Evolutionary conservation across 2,888 invertebrate genomes (phyloP), one percentile per base, ranked within the genome.

Genomic region (Mesorhabditis sp.): DNA sequence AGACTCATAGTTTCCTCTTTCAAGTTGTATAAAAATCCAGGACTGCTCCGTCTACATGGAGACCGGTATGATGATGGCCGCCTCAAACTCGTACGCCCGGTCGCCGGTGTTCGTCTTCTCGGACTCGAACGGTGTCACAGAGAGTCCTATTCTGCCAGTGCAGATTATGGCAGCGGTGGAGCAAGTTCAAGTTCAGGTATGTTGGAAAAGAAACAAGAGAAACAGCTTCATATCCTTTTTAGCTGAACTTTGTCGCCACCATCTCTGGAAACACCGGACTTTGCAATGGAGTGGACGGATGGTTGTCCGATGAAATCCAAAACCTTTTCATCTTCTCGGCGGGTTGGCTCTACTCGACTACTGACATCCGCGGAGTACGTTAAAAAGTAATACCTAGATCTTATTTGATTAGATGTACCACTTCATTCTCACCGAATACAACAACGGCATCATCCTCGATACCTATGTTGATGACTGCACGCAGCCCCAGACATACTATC

Each of bases 51-150:
- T 80, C 3, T 74, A 73, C 62, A 62, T 81, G 15, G 76, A 79
- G 68, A 50, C 68, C 10, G 81, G 72, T 5, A 72, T 82, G 68
- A 70, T 69, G 42, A 62, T 67, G 62, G 80, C 76, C 0, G 68
- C 75, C 5, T 65, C 71, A 3, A 64, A 70, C 2, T 76, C 80
- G 3, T 70, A 72, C 41, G 72, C 63, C 45, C 71, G 76, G 42
- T 80, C 80, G 7, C 69, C 69, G n/a, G 71, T 82, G 58, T 82
- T 76, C 72, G 74, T 80, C 7, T 82, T 81, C 69, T 42, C 80
- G 62, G 80, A 82, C 67, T 77, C 81, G 6, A 74, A 76, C 42
- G 78, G 74, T 15, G 72, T 73, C 43, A 72, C 73, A 6, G 63
- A 62, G 41, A 50, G 50, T 28, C 2, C 28, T 28, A 28, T 28